Conservation (phyloP, 2,888 invertebrate species). For the Scaptomyza tumidula region DNA sequence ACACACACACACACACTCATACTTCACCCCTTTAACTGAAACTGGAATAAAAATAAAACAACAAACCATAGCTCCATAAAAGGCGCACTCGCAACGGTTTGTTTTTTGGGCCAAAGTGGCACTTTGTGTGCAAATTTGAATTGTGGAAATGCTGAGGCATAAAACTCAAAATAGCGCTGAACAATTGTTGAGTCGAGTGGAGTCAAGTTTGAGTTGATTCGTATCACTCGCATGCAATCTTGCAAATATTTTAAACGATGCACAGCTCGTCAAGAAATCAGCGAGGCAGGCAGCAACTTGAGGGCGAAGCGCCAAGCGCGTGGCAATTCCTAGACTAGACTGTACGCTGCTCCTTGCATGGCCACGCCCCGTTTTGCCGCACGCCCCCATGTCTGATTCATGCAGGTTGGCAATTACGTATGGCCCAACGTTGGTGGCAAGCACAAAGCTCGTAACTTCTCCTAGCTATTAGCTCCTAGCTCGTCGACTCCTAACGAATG, state of each 20-base stretch:
- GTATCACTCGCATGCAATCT: conserved; percentile 73
- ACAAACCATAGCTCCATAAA: conserved; percentile 62
- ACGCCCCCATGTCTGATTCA: conserved; percentile 58
- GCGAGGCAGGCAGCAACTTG: conserved; percentile 21
- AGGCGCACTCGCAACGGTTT: conserved; percentile 75
- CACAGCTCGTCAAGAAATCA: conserved; percentile 59
- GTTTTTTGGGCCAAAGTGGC: conserved; percentile 74
- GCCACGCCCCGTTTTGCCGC: conserved; percentile 48
- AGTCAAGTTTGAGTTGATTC: neutral
- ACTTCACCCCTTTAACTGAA: conserved; percentile 21
- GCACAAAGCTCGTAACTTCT: conserved; percentile 37
- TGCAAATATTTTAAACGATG: conserved; percentile 70
- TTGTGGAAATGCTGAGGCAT: conserved; percentile 69
- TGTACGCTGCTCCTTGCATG: conserved; percentile 37
- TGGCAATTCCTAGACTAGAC: conserved; percentile 23
- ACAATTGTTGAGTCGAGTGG: conserved; percentile 59
- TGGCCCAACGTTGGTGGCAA: conserved; percentile 77
- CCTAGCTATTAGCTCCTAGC: conserved; percentile 28
- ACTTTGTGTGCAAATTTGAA: conserved; percentile 82
- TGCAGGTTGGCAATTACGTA: conserved; percentile 62
- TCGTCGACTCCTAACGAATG: conserved; percentile 72
- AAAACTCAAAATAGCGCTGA: conserved; percentile 59
- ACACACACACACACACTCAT: neutral
- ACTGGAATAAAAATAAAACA: neutral
- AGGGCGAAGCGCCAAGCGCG: conserved; percentile 34